A percentile compares a stretch with the other conserved stretches of the same genome.
These are phyloP conservation scores for Chloromyia formosa DNA, from an alignment of 2,888 invertebrate species.

Conservation along the genomic window DNA sequence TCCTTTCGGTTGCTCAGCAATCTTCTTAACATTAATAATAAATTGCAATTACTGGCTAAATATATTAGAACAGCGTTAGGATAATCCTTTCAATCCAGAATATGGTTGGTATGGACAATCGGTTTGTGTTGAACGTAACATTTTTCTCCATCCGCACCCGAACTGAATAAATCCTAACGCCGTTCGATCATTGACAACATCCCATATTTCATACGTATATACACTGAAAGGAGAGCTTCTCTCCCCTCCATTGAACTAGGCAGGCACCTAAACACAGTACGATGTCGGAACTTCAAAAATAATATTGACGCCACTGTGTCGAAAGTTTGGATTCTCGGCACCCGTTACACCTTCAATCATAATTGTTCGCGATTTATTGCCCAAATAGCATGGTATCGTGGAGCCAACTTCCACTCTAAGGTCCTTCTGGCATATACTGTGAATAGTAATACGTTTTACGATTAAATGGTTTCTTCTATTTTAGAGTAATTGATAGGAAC, in stretches of 20 bases:
- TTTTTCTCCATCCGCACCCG: not conserved
- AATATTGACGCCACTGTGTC: constrained; percentile 59
- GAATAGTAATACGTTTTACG: too few relatives aligned
- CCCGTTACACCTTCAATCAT: constrained; percentile 60
- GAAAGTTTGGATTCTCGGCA: constrained; percentile 60
- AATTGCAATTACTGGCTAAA: not conserved
- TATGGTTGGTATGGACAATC: too few relatives aligned
- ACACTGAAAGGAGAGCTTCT: not conserved
- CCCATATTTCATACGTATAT: not conserved
- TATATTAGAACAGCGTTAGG: not conserved
- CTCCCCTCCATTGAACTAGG: not conserved
- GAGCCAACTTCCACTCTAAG: constrained; percentile 77
- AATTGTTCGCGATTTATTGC: constrained; percentile 74
- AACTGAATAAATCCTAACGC: not conserved
- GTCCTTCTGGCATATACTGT: constrained; percentile 75
- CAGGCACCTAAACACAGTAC: constrained; percentile 57
- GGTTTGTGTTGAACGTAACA: not conserved
- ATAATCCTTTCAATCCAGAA: not conserved
- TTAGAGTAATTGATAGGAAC: too few relatives aligned
- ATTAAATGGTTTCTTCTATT: too few relatives aligned
- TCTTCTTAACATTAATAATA: not conserved
- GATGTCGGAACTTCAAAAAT: constrained; percentile 63
- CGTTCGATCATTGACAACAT: not conserved
- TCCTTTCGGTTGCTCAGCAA: not conserved
- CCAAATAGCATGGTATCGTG: constrained; percentile 83